Conservation (phyloP, 2,113 vertebrate genomes). For the Cryptoleucopteryx plumbea region DNA sequence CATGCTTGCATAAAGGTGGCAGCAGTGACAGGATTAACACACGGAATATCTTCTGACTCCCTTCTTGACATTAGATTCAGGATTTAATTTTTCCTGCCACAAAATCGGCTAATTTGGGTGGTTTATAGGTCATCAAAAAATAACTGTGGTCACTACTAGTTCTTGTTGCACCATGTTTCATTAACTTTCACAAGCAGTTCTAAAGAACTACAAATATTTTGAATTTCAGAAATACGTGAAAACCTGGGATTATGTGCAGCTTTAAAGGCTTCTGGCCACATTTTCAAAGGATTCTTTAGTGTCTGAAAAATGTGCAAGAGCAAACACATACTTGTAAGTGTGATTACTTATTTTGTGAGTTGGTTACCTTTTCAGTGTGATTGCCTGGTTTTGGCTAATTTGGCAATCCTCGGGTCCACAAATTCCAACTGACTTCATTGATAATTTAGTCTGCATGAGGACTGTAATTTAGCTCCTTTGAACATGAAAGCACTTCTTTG, state of each 20-base stretch:
- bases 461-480: slow-evolving; percentile 16
- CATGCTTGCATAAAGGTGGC: neutral
- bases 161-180: neutral
- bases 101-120: neutral
- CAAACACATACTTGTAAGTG: neutral
- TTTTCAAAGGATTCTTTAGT: neutral
- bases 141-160: neutral
- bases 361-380: slow-evolving; percentile 32
- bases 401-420: neutral
- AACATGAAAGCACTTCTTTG: neutral
- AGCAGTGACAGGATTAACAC: neutral
- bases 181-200: neutral
- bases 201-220: neutral
- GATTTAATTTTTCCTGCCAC: neutral
- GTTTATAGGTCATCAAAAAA: neutral
- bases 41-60: neutral
- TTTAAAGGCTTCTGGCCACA: neutral
- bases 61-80: neutral
- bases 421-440: neutral
- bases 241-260: neutral
- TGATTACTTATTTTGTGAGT: slow-evolving; percentile 34
- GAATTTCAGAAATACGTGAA: neutral
- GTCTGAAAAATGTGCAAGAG: neutral
- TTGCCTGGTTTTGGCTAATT: slow-evolving; percentile 26
- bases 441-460: neutral